Evolutionary conservation across 2,113 vertebrate species (phyloP).

Genomic region (Elephas maximus): DNA sequence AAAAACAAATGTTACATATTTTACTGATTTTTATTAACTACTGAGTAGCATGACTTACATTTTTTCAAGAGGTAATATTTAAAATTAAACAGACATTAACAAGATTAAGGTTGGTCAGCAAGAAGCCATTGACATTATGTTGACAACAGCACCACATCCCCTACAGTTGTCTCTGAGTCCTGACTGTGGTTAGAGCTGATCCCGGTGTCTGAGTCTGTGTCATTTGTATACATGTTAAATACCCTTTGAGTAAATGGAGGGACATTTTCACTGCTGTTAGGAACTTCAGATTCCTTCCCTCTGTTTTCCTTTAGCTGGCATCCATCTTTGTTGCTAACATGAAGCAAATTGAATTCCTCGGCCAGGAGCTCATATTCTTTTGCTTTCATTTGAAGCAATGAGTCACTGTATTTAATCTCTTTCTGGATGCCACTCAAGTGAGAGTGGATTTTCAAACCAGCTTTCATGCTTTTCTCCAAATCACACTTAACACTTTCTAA

Average conservation of each 20-base stretch:
- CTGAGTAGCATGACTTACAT: neutral
- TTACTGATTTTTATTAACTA: slow-evolving; percentile 54
- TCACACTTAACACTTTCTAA: slow-evolving; percentile 90
- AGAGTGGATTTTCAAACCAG: slow-evolving; percentile 92
- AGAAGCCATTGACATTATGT: slow-evolving; percentile 78
- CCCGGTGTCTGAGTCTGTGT: slow-evolving; percentile 99
- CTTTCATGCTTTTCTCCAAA: slow-evolving; percentile 92
- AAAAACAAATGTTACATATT: neutral
- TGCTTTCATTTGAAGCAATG: slow-evolving; percentile 91
- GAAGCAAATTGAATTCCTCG: slow-evolving; percentile 91
- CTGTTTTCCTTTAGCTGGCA: slow-evolving; percentile 80
- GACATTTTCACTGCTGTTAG: slow-evolving; percentile 64
- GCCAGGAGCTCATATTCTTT: slow-evolving; percentile 94
- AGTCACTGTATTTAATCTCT: slow-evolving; percentile 91
- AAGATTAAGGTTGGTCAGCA: neutral
- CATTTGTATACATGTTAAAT: slow-evolving; percentile 91
- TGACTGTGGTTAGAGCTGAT: slow-evolving; percentile 99
- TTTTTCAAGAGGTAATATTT: neutral
- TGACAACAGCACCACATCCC: slow-evolving; percentile 86
- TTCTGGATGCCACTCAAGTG: slow-evolving; percentile 93
- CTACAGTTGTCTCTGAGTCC: slow-evolving; percentile 93
- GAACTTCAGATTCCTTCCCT: slow-evolving; percentile 76
- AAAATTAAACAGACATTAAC: neutral
- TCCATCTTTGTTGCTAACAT: slow-evolving; percentile 85
- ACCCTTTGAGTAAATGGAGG: slow-evolving; percentile 87